Evolutionary conservation across 2,113 vertebrate genomes (phyloP), one percentile per base, ranked within the genome.

Genomic region (Nothobranchius furzeri): DNA sequence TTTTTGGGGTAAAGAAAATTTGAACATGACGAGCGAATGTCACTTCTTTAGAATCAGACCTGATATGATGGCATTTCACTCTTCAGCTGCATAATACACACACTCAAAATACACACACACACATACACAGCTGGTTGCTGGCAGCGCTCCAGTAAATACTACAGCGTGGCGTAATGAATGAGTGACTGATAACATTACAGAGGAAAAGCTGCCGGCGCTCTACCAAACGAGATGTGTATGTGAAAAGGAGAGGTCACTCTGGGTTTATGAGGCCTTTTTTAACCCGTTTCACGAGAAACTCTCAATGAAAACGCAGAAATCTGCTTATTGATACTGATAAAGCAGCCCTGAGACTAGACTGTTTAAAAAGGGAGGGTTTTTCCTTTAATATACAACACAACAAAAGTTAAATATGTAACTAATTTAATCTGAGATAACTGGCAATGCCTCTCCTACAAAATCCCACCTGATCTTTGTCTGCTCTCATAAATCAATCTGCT

Each of bases 111-210:
- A 40, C 6, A 40, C 37, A 54, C 54, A 64, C 74, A 60, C 63
- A 75, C 49, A 74, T 64, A 76, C 47, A 43, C 25, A 74, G 57
- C 40, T 40, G 36, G 72, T 45, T 68, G 72, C 72, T 92, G 90
- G 88, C 90, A 88, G 68, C 0, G 17, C 1, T 86, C 89, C 91
- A 91, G 70, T 73, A 25, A 90, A 88, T 88, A 90, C 89, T 87
- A 87, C 87, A 89, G 62, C 86, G 14, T 40, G 17, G 55, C 64
- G 72, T 84, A 83, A 85, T 86, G 65, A 85, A 75, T 83, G 73
- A 89, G 78, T 73, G 76, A 84, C 73, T 83, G 86, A 91, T 91
- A 88, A 86, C 72, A 47, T 64, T 58, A 46, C 30, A 73, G 66
- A 76, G 70, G 73, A 75, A 81, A 71, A 35, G 66, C 61, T 14